Evolutionary conservation across 2,888 invertebrate genomes (phyloP).

Genomic region (Celastrina argiolus): DNA sequence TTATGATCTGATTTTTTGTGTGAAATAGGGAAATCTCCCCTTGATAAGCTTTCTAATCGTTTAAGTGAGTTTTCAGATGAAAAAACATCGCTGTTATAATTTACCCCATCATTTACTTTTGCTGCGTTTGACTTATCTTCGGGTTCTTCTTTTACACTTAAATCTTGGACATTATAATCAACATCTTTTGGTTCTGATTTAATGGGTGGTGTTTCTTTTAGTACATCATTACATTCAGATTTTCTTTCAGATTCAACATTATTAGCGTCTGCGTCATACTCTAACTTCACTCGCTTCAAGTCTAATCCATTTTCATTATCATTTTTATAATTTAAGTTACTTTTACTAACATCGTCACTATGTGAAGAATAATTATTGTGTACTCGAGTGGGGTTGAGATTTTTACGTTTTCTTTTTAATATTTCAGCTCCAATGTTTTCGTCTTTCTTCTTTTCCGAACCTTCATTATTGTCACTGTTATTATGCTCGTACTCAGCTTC

Average conservation of each 20-base stretch:
- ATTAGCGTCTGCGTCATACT: slow-evolving; percentile 36
- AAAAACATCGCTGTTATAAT: slow-evolving; percentile 45
- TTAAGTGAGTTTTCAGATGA: slow-evolving; percentile 83
- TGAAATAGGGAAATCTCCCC: slow-evolving; percentile 82
- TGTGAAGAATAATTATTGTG: slow-evolving; percentile 62
- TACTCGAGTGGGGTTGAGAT: slow-evolving; percentile 90
- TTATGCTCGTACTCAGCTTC: slow-evolving; percentile 68
- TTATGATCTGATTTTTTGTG: slow-evolving; percentile 54
- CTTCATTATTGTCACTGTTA: slow-evolving; percentile 64
- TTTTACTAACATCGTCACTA: slow-evolving; percentile 41
- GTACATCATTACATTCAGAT: slow-evolving; percentile 49
- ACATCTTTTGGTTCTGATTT: slow-evolving; percentile 55
- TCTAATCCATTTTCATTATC: slow-evolving; percentile 54
- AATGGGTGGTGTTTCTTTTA: slow-evolving; percentile 45
- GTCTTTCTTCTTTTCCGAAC: slow-evolving; percentile 64
- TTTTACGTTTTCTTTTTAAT: slow-evolving; percentile 91
- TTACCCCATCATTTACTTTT: slow-evolving; percentile 42
- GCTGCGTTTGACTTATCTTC: slow-evolving; percentile 53
- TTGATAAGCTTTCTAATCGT: slow-evolving; percentile 87
- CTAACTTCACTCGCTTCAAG: slow-evolving; percentile 61
- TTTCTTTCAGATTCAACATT: slow-evolving; percentile 35
- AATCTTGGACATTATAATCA: slow-evolving; percentile 51
- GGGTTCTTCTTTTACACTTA: slow-evolving; percentile 62
- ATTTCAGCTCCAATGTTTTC: slow-evolving; percentile 75
- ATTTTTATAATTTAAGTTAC: slow-evolving; percentile 41